Base-by-base conservation (phyloP, 2,888 invertebrate species). In the Microplitis deprimator region DNA sequence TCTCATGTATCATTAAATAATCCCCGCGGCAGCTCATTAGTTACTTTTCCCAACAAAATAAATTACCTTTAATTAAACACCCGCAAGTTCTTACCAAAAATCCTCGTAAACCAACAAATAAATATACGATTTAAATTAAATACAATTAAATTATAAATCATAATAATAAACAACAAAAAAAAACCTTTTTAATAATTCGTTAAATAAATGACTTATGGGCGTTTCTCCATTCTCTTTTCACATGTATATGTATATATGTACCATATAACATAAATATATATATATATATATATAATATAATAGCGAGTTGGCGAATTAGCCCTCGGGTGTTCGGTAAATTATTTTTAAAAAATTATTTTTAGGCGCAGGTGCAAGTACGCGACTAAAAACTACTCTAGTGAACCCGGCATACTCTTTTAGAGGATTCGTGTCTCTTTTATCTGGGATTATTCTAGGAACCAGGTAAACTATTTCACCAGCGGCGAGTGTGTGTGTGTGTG, bases 1-100 rank as follows among this genome's bases (percentile, higher is more conserved):
- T 61, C 73, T 73, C 77, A 84, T 84, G 82, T 84, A 83, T 85
- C 87, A 88, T 88, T 88, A 88, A 88, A 88, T 87, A 88, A 87
- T 86, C 85, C 84, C 77, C 80, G 82, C 82, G 82, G 84, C 83
- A 83, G 84, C 86, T 88, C 87, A 88, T 88, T 87, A 88, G 86
- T 85, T 87, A 85, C 84, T 86, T 86, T 87, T 86, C 20, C 13
- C 50, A 50, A 67, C 39, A 68, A 68, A 17, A 68, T 16, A 68
- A 50, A 50, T 50, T 50, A 50, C 7, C 62, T 62, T 50, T 50
- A 64, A 29, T 64, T 64, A 29, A 64, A 64, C 29, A 50, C 50
- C 50, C 50, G 8, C 50, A 50, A 50, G 50, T 13, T 50, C 4
- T 13, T 50, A 50, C 8, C 8, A 13, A 13, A 50, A 50, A 50